Base-by-base conservation (phyloP, 2,797 vertebrate genomes). In the Alosa sapidissima region DNA sequence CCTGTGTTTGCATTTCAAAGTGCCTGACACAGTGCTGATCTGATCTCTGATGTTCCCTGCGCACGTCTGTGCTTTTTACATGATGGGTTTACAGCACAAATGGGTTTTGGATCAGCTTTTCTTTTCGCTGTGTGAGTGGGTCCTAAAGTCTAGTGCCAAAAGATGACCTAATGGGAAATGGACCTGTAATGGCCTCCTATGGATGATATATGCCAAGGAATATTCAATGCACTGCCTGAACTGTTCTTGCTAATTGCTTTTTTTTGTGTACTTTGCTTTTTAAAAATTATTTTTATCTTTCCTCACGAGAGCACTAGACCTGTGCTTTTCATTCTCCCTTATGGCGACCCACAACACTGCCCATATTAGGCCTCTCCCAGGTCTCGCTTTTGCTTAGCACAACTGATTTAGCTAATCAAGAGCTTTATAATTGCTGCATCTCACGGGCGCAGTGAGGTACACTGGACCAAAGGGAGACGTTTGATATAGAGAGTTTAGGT, bases 111-210 rank as follows among this genome's bases (percentile, higher is more conserved):
- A 47, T 78, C 72, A 78, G 36, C 65, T 72, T 72, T 65, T 65
- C 14, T 75, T 19, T 47, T 78, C 1, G 4, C 33, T 75, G 33
- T 10, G 14, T 75, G 72, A 78, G 72, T 78, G 72, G 16, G 36
- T 47, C 16, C 36, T 78, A 36, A 3, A 47, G 41, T 78, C 14
- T 21, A 47, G 72, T 78, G 72, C 72, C 72, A 78, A 78, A 45
- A 78, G 72, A 21, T 78, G 72, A 78, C 72, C 72, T 78, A 78
- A 78, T 78, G 72, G 14, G 21, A 47, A 78, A 78, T 78, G 72
- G 72, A 78, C 72, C 41, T 7, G 41, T 78, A 9, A 78, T 78
- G 19, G 72, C 47, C 72, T 21, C 41, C 41, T 47, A 78, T 47
- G 19, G 72, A 78, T 78, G 72, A 47, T 78, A n/a, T 78, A 78